Conservation (phyloP, 2,888 invertebrate species). For the Cacoxenus indagator region DNA sequence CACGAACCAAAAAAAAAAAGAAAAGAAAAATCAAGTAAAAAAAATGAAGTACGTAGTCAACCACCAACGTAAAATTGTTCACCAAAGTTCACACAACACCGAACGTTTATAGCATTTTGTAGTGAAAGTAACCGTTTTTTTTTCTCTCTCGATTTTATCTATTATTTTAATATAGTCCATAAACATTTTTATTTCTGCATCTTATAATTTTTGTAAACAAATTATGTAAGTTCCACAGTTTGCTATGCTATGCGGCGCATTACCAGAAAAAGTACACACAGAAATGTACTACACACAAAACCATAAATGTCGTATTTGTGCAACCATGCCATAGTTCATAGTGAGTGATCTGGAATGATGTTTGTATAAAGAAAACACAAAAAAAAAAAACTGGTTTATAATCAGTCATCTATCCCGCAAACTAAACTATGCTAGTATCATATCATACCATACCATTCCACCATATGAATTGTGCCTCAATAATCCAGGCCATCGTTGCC, state of each 20-base stretch:
- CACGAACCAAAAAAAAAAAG: slow-evolving; percentile 33
- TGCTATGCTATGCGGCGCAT: neutral
- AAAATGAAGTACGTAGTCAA: slow-evolving; percentile 7
- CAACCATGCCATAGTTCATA: neutral
- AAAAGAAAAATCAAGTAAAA: neutral
- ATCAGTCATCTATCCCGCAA: neutral
- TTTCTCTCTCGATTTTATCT: neutral
- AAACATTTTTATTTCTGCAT: slow-evolving; percentile 14
- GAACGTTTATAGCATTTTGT: slow-evolving; percentile 18
- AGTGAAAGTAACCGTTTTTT: slow-evolving; percentile 16
- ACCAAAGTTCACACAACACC: neutral
- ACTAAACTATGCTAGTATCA: neutral
- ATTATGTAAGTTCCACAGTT: slow-evolving; percentile 4
- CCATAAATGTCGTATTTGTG: neutral
- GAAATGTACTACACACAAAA: slow-evolving; percentile 10
- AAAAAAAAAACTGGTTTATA: neutral
- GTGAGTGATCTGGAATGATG: neutral
- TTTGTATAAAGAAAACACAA: neutral
- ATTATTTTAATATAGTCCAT: neutral
- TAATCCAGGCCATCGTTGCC: too few species aligned
- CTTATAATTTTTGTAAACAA: neutral
- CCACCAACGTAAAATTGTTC: neutral
- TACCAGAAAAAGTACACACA: slow-evolving; percentile 10
- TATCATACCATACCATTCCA: too few species aligned
- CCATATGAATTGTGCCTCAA: too few species aligned